A percentile compares a stretch with the other conserved stretches of the same genome.
Conservation (phyloP, 2,888 invertebrate genomes). For the Diogma glabrata region DNA sequence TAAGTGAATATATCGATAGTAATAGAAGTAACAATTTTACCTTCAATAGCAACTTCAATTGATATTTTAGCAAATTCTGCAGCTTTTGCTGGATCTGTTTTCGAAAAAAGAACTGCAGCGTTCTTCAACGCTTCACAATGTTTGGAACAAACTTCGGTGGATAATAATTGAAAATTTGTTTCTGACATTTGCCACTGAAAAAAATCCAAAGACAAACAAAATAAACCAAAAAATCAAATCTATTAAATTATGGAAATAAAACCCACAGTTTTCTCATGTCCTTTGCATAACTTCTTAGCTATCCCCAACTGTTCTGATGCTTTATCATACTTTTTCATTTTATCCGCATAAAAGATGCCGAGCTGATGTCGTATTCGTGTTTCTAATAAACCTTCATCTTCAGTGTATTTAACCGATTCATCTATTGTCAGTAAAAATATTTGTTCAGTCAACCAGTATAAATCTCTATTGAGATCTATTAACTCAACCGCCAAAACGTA, state of each 20-base stretch:
- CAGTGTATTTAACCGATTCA: conserved; percentile 5
- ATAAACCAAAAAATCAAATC: too few relatives aligned
- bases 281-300: neutral
- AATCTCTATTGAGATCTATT: neutral
- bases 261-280: too few relatives aligned
- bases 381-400: conserved; percentile 13
- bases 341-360: conserved; percentile 12
- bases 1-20: neutral
- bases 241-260: too few relatives aligned
- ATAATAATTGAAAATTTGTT: neutral
- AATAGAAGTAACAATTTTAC: neutral
- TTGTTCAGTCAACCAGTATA: conserved; percentile 9
- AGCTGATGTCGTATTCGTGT: conserved; percentile 11
- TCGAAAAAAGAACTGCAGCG: neutral
- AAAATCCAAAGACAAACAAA: too few relatives aligned
- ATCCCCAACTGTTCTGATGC: neutral
- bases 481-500: neutral
- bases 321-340: neutral
- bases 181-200: neutral
- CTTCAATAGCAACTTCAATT: conserved; percentile 12
- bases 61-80: conserved; percentile 7
- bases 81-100: neutral
- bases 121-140: neutral
- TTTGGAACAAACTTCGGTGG: neutral
- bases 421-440: conserved; percentile 5